These are phyloP conservation scores for Oxyura jamaicensis DNA, from an alignment of 2,113 vertebrate species.

Conservation along the genomic window DNA sequence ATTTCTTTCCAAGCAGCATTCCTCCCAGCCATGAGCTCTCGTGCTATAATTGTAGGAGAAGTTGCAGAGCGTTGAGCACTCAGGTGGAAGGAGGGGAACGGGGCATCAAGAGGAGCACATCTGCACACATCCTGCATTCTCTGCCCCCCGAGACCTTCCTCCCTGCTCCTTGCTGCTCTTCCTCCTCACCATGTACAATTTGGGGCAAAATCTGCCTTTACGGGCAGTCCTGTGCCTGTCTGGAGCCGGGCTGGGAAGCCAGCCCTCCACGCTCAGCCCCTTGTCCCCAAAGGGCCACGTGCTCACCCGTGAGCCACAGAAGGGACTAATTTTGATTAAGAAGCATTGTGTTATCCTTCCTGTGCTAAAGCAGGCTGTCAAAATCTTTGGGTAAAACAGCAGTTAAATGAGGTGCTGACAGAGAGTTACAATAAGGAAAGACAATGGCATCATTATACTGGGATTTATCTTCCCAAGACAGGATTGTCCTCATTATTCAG, in stretches of 20 bases:
- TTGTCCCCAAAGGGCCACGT: background rate
- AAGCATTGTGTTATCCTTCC: slow-evolving; percentile 45
- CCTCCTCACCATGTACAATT: background rate
- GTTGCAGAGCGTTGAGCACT: background rate
- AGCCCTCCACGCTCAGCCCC: background rate
- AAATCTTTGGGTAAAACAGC: slow-evolving; percentile 65
- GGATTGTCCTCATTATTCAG: slow-evolving; percentile 67
- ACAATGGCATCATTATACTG: slow-evolving; percentile 68
- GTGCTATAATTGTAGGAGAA: background rate
- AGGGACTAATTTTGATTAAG: slow-evolving; percentile 66
- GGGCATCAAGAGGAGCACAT: no score
- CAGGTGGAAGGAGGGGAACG: no score
- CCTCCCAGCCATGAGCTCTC: background rate
- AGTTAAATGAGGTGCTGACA: slow-evolving; percentile 49
- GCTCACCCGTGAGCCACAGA: background rate
- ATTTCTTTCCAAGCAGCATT: background rate
- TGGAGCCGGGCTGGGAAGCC: no score
- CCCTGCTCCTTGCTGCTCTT: background rate
- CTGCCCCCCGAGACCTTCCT: background rate
- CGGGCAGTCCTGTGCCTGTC: background rate
- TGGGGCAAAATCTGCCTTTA: background rate
- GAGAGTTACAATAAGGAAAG: slow-evolving; percentile 57
- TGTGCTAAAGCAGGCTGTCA: slow-evolving; percentile 49
- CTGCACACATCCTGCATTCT: no score
- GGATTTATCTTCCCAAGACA: slow-evolving; percentile 65